These are phyloP conservation scores for Crypturellus tataupa DNA, from an alignment of 2,797 vertebrate genomes.

Conservation along the genomic window DNA sequence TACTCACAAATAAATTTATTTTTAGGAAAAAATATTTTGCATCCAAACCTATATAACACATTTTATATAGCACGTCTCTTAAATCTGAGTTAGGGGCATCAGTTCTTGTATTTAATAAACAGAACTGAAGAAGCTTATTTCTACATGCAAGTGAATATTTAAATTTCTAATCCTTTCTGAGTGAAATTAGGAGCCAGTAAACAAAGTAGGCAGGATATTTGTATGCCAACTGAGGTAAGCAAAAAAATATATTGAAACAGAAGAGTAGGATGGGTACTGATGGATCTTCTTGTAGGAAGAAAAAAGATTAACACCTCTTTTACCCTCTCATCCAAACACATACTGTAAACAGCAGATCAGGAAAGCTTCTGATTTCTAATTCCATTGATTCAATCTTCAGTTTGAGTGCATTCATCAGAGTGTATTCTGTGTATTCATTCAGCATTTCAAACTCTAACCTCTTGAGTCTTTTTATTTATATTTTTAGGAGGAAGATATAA, in stretches of 20 bases:
- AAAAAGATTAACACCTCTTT: no score
- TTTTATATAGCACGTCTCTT: not conserved
- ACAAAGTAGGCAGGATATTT: not conserved
- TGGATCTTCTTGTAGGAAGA: not conserved
- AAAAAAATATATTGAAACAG: not conserved
- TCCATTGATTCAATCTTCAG: not conserved
- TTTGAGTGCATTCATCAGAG: not conserved
- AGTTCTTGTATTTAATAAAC: not conserved
- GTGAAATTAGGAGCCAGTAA: not conserved
- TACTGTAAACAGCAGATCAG: not conserved
- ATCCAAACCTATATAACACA: not conserved
- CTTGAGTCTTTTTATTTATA: not conserved
- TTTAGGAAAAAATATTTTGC: not conserved
- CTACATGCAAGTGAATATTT: not conserved
- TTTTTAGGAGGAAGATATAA: not conserved
- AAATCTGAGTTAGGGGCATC: not conserved
- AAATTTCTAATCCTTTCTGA: not conserved
- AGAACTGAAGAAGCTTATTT: not conserved
- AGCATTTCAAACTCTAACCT: not conserved
- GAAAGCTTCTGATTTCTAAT: not conserved
- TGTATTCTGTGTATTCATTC: not conserved
- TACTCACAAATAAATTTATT: not conserved
- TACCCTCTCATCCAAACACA: not conserved
- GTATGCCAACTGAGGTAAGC: not conserved
- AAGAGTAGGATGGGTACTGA: not conserved